Base-by-base conservation (phyloP, 2,113 vertebrate species). In the Bucco capensis region DNA sequence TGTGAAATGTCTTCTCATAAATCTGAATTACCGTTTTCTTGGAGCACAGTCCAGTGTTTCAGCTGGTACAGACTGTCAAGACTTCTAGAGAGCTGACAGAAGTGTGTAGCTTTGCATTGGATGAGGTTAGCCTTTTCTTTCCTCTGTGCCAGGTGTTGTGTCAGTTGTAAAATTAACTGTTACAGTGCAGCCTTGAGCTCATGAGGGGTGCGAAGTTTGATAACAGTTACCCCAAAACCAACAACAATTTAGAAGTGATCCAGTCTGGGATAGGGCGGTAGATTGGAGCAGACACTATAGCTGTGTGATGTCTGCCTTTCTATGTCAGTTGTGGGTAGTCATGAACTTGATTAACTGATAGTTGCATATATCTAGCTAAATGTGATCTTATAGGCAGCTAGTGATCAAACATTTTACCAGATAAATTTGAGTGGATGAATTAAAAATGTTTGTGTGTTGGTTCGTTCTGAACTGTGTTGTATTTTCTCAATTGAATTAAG, bases 1-100 rank as follows among this genome's bases (percentile, higher is more conserved):
- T 90, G 78, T 5, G 4, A 90, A 95, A 94, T 95, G 76, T 66
- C 92, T 81, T 69, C 82, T 83, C 94, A 92, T 96, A 96, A 97
- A 96, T 96, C 94, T 96, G 94, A 95, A 88, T 96, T 94, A 95
- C 8, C 4, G 61, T 86, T 66, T 61, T 28, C 53, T 35, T 71
- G 80, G 80, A 89, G 91, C 10, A 0, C 2, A 8, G 51, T 44
- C 40, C 2, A 0, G 27, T 9, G 40, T 42, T 74, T 58, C 61
- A 49, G 51, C 62, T 75, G 66, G 27, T 46, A 33, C 72, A 42
- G 33, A 1, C 57, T 61, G 61, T 42, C 57, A 44, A 35, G 80
- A 24, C 60, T 13, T 14, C 9, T 25, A 14, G 3, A 62, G 65
- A 33, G 42, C 83, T 33, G 66, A 11, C 19, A 23, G 67, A 66